Evolutionary conservation across 2,888 invertebrate species (phyloP), one percentile per base, ranked within the genome.

Genomic region (Phragmatobia fuliginosa): DNA sequence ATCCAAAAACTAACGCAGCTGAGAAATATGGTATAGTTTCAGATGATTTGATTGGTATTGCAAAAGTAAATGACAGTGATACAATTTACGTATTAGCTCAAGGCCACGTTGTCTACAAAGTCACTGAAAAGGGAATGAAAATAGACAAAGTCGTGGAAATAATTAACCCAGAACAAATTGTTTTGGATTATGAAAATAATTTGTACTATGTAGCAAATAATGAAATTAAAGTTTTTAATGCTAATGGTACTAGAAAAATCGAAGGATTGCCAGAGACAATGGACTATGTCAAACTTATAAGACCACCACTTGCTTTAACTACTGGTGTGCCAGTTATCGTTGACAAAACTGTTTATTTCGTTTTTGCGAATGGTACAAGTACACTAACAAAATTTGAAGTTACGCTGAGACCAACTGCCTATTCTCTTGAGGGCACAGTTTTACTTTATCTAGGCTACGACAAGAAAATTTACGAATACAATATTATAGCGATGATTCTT

Each of bases 391-490:
- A 25, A 14, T 36, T 33, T 7, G 28, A 56, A 36, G 11, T 25
- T 56, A 8, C 36, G 14, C 14, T 36, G 4, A 33, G 36, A 4
- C 38, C 56, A 21, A 65, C 56, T 25, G 65, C 65, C 18, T 56
- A 36, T 16, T 56, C 65, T 5, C 14, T 59, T n/a, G 41, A 59
- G 28, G 41, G 66, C 6, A 8, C 25, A 11, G 6, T 52, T 6
- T 11, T 65, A 56, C 1, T 56, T 14, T 38, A 65, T 21, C 7
- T 33, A 2, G 65, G 25, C 1, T 10, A 36, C 28, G 28, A 65
- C 16, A 65, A 56, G 31, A 65, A 65, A 65, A 65, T 65, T 21
- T 65, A 56, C 56, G 65, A 65, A 36, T 56, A 16, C 36, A 65
- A 65, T 65, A 5, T 65, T 28, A 10, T 56, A 5, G 14, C 16